A percentile compares a stretch with the other conserved stretches of the same genome.
Evolutionary conservation across 2,797 vertebrate species (phyloP).

Genomic region (Phrynocephalus guinanensis): DNA sequence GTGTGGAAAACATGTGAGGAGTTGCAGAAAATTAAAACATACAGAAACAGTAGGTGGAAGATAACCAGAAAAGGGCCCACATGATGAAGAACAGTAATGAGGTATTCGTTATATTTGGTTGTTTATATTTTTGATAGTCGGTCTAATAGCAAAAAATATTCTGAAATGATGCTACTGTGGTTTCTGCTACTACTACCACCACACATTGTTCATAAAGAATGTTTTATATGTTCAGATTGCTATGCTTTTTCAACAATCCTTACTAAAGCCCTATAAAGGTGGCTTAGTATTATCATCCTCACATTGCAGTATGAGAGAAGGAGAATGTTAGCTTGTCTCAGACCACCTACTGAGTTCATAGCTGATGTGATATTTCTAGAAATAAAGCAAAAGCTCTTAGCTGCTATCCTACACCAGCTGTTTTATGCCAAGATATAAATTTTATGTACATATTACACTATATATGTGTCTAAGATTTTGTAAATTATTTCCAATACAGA

Average conservation of each 20-base stretch:
- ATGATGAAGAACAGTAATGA: too few species aligned
- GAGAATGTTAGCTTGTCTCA: neutral
- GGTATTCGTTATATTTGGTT: neutral
- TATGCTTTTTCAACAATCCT: neutral
- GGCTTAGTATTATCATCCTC: neutral
- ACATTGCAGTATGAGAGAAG: neutral
- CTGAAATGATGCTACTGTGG: neutral
- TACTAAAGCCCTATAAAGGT: conserved; percentile 17
- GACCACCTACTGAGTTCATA: conserved; percentile 7
- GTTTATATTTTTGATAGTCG: neutral
- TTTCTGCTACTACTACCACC: neutral
- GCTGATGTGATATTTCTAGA: conserved; percentile 1
- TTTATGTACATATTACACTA: neutral
- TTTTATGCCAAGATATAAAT: neutral
- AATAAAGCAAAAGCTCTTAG: neutral
- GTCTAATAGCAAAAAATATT: neutral
- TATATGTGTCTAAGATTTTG: neutral
- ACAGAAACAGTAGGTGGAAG: neutral
- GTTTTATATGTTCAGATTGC: neutral
- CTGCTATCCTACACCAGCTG: neutral
- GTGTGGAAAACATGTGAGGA: neutral
- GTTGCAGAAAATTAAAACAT: neutral
- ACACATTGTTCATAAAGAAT: neutral
- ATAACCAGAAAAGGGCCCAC: neutral
- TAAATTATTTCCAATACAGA: neutral